Percentiles rank a stretch among this genome's conserved stretches.
phyloP scores from a whole-genome alignment of 1,140 invertebrate genomes.

The Drosophila yakuba region DNA sequence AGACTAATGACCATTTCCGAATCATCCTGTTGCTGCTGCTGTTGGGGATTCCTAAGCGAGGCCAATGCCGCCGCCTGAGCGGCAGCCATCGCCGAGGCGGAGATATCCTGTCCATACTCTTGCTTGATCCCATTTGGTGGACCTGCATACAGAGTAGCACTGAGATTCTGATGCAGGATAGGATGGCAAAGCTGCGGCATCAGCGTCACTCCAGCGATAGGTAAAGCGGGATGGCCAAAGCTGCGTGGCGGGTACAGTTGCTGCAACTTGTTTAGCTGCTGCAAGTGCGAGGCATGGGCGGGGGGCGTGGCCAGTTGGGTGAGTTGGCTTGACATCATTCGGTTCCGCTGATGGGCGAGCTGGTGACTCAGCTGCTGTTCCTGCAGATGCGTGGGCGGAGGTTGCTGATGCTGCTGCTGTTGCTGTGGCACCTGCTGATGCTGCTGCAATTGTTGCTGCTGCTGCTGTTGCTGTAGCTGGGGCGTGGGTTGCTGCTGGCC shows the following conservation, averaged over 20 bases:
- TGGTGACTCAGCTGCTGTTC: constrained; percentile 43
- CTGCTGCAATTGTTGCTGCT: constrained; percentile 40
- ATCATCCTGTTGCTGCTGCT: constrained; percentile 63
- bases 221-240: constrained; percentile 75
- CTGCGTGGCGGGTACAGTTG: constrained; percentile 79
- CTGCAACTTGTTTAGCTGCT: constrained; percentile 80
- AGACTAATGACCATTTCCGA: constrained; percentile 75
- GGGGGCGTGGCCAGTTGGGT: constrained; percentile 52
- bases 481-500: constrained; percentile 38
- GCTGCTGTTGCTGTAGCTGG: constrained; percentile 50
- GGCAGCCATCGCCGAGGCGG: constrained; percentile 59
- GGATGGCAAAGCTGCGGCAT: constrained; percentile 83
- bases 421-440: constrained; percentile 40
- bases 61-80: constrained; percentile 59
- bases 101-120: constrained; percentile 76
- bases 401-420: constrained; percentile 56
- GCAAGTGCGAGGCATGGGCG: constrained; percentile 62
- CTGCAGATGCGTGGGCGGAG: constrained; percentile 49
- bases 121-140: constrained; percentile 81
- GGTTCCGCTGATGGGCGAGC: constrained; percentile 61
- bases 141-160: constrained; percentile 68
- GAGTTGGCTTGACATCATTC: constrained; percentile 47
- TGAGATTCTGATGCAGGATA: constrained; percentile 79
- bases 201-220: constrained; percentile 73
- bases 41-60: constrained; percentile 47